These are phyloP conservation scores for Pseudococcus viburni DNA, from an alignment of 2,888 invertebrate genomes.

Conservation along the genomic window DNA sequence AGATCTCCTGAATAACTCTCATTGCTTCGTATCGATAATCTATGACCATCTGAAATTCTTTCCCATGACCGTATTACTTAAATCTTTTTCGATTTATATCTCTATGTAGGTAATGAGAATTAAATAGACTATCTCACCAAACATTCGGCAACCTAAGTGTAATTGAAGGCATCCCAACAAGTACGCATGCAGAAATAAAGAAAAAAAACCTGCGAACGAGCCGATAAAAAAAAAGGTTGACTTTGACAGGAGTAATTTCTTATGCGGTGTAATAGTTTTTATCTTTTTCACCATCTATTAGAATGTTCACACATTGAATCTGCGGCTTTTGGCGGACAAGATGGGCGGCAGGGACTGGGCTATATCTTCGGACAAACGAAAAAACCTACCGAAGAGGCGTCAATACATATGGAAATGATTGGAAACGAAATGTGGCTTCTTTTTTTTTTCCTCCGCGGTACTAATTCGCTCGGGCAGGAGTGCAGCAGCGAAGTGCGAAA, in stretches of 20 bases:
- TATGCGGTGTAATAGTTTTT: constrained; percentile 44
- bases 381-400: constrained; percentile 29
- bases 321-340: background rate
- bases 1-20: background rate
- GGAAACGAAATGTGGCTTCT: constrained; percentile 42
- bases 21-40: background rate
- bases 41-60: too few species aligned
- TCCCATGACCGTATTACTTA: too few species aligned
- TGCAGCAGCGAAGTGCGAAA: constrained; percentile 17
- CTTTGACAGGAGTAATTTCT: constrained; percentile 54
- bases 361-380: background rate
- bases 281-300: constrained; percentile 52
- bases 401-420: constrained; percentile 43
- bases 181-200: background rate
- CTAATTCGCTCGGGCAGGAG: constrained; percentile 49
- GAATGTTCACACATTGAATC: constrained; percentile 19
- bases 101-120: background rate
- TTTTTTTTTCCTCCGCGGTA: constrained; percentile 1
- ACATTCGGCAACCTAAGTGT: background rate
- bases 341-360: background rate
- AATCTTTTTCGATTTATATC: too few species aligned
- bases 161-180: background rate
- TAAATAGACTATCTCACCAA: background rate
- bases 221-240: background rate
- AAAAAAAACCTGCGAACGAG: background rate